A percentile compares a stretch with the other conserved stretches of the same genome.
phyloP scores from a whole-genome alignment of 1,140 invertebrate genomes.

The Diachasmimorpha longicaudata region DNA sequence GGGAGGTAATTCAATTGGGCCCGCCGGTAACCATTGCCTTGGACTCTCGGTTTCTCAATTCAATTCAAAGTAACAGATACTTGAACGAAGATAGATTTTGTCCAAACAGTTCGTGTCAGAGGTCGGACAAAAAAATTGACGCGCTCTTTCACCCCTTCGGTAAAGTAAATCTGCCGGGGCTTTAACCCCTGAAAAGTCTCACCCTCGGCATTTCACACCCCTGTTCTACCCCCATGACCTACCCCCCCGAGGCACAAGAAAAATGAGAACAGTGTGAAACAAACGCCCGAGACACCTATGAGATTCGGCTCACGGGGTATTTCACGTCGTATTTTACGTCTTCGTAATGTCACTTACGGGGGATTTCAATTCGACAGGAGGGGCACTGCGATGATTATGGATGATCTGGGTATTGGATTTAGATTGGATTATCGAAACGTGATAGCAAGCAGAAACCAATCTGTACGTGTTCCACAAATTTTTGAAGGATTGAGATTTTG shows the following conservation, averaged over 20 bases:
- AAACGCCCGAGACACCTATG: background rate
- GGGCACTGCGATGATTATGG: no score
- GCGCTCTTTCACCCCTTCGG: background rate
- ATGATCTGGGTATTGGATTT: no score
- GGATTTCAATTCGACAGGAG: background rate
- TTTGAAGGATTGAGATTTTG: no score
- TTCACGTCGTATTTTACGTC: background rate
- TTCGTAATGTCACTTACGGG: background rate
- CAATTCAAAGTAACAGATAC: background rate
- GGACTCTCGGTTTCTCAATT: background rate
- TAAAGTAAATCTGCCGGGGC: background rate
- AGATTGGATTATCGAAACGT: no score
- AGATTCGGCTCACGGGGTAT: background rate
- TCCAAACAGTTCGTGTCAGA: background rate
- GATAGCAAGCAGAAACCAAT: no score
- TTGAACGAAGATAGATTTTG: background rate
- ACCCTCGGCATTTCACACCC: background rate
- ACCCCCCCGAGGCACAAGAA: background rate
- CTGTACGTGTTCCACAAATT: no score
- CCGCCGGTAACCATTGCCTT: no score
- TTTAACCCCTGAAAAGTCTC: background rate
- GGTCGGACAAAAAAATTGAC: background rate
- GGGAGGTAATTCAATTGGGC: background rate
- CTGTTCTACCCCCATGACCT: background rate
- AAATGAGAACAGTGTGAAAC: background rate